phyloP scores from a whole-genome alignment of 2,113 vertebrate genomes.

The Cryptomyrus ogoouensis region DNA sequence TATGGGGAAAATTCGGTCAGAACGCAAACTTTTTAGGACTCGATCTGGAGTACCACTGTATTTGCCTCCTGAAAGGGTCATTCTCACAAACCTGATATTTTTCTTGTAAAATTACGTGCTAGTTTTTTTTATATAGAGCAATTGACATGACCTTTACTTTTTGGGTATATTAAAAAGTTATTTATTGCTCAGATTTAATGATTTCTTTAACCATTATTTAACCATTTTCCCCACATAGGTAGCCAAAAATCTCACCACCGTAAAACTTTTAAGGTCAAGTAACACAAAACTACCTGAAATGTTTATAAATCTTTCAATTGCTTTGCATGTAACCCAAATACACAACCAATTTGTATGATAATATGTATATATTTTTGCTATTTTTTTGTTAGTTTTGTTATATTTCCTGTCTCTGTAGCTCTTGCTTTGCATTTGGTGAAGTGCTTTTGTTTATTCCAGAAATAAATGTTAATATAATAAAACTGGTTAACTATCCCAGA shows the following conservation, averaged over 20 bases:
- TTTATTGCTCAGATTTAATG: neutral
- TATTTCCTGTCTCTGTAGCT: neutral
- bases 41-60: neutral
- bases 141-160: neutral
- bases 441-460: neutral
- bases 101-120: neutral
- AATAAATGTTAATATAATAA: neutral
- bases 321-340: neutral
- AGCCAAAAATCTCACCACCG: neutral
- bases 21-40: no score
- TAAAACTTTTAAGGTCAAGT: neutral
- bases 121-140: neutral
- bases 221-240: neutral
- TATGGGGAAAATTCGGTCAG: no score
- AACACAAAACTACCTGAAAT: neutral
- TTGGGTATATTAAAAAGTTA: neutral
- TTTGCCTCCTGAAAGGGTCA: neutral
- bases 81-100: neutral
- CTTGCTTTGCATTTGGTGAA: neutral
- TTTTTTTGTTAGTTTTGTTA: neutral
- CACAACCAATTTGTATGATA: neutral
- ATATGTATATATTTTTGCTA: neutral
- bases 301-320: neutral
- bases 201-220: neutral
- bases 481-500: neutral